Base-by-base conservation (phyloP, 2,797 vertebrate species). In the Microchirus variegatus region DNA sequence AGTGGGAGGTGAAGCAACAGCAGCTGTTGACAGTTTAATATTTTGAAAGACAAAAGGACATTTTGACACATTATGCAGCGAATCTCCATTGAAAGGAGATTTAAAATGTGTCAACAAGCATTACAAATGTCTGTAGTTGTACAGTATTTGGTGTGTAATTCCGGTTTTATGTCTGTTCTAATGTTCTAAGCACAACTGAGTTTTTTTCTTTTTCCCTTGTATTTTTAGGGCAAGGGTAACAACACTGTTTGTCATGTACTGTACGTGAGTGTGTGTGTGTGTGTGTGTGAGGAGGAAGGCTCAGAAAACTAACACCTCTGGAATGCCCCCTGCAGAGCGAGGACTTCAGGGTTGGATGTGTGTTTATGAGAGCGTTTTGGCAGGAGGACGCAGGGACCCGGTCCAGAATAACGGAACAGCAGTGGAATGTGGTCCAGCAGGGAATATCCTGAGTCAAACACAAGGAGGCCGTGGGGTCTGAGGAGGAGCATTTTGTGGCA, bases 351-450 rank as follows among this genome's bases (percentile, higher is more conserved):
- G 73, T 42, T 84, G 82, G 81, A 87, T 66, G 77, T 78, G 86
- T 87, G 87, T 91, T 92, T 90, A 87, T 89, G 82, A 82, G 89
- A 91, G 82, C 54, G 66, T 75, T 87, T 26, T 91, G 91, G 90
- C 91, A 88, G 79, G 76, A 84, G 79, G 69, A 88, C 70, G 78
- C 78, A 70, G 78, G 83, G 80, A 81, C 70, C 67, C 31, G 43
- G 68, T 91, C 87, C 88, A 91, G 83, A 87, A 88, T 81, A 84
- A 91, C 74, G 85, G 85, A 92, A 80, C 82, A 86, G 75, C 73
- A 81, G 62, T 77, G 90, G 90, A 91, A 91, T 93, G 90, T 63
- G 62, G 83, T 91, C 60, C 88, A 85, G 84, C 72, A 10, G 88
- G 87, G 83, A 91, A 90, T 89, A 90, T 89, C 89, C 86, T 85